Evolutionary conservation across 2,113 vertebrate species (phyloP).

Genomic region (Shinisaurus crocodilurus): DNA sequence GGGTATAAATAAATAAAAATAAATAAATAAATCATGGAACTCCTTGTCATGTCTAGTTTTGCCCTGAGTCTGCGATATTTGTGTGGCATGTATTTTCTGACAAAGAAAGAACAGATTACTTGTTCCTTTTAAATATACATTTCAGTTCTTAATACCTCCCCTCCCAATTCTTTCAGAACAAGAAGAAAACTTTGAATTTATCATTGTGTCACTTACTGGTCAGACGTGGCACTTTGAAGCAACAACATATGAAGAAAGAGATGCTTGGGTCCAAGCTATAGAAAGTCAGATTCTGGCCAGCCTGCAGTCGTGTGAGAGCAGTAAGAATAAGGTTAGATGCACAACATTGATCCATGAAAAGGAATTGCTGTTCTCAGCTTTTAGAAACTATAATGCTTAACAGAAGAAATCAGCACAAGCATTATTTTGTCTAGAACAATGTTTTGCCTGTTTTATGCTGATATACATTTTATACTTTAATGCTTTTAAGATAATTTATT

Average conservation of each 20-base stretch:
- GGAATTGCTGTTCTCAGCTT: background rate
- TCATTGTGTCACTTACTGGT: conserved; percentile 95
- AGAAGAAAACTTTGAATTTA: conserved; percentile 99
- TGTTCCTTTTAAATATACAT: background rate
- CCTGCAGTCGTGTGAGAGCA: conserved; percentile 97
- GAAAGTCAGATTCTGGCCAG: conserved; percentile 98
- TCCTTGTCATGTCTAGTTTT: background rate
- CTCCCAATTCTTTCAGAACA: conserved; percentile 81
- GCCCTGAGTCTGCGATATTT: background rate
- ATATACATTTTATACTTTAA: background rate
- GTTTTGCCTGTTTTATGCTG: background rate
- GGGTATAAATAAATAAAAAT: no score
- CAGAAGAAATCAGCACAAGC: background rate
- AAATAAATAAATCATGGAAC: no score
- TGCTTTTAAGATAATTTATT: background rate
- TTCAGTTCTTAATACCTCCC: conserved; percentile 10
- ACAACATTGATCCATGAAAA: background rate
- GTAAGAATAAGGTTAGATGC: conserved; percentile 93
- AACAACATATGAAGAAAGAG: conserved; percentile 93
- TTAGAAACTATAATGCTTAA: background rate
- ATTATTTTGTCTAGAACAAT: background rate
- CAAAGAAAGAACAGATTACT: background rate
- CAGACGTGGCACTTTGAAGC: conserved; percentile 98
- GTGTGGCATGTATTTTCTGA: background rate
- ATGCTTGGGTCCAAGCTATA: conserved; percentile 96